These are phyloP conservation scores for Invenusta paracnida DNA, from an alignment of 2,888 invertebrate genomes.

Conservation along the genomic window DNA sequence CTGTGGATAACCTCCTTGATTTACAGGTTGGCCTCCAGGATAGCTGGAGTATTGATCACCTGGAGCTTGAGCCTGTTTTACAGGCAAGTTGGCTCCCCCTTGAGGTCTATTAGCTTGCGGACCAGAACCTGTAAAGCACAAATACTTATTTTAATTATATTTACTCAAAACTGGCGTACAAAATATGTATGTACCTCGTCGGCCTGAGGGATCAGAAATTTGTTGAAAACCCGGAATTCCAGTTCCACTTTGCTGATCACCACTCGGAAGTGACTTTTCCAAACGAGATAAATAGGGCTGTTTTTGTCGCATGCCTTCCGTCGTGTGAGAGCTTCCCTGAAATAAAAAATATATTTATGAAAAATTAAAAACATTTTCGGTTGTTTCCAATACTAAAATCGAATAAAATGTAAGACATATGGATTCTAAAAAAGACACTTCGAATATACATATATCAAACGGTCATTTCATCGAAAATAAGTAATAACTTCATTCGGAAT, in stretches of 20 bases:
- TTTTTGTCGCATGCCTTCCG: neutral
- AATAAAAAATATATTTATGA: neutral
- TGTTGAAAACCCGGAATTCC: neutral
- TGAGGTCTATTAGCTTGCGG: neutral
- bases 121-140: neutral
- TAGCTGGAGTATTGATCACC: neutral
- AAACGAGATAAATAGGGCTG: neutral
- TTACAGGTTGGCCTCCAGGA: too few species aligned
- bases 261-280: neutral
- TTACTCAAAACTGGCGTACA: too few species aligned
- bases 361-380: too few species aligned
- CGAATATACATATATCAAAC: too few species aligned
- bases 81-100: neutral
- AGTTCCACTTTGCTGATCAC: neutral
- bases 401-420: too few species aligned
- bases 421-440: too few species aligned
- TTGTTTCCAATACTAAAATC: too few species aligned
- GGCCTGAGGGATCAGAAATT: neutral
- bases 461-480: too few species aligned
- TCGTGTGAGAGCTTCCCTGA: neutral
- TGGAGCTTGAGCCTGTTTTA: neutral
- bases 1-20: too few species aligned
- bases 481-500: too few species aligned
- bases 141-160: neutral
- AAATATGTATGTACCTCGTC: neutral